Percentiles rank a stretch among this genome's conserved stretches.
Evolutionary conservation across 2,888 invertebrate species (phyloP).

Genomic region (Cerastis rubricosa): DNA sequence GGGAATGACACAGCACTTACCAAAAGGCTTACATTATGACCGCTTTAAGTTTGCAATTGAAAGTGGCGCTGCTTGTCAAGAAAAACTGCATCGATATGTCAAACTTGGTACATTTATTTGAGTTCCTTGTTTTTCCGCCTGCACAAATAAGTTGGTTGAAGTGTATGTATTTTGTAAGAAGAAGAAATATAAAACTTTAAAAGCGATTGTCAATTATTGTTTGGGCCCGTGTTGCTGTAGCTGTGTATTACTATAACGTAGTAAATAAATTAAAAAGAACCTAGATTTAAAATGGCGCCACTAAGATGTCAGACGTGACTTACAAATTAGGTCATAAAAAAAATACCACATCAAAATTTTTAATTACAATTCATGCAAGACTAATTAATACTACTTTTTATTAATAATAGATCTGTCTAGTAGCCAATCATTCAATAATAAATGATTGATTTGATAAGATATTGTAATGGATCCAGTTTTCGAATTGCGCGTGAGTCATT

Average conservation of each 20-base stretch:
- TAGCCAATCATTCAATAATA: conserved; percentile 34
- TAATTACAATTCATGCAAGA: conserved; percentile 16
- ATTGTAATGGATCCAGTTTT: conserved; percentile 51
- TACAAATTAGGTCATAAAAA: neutral
- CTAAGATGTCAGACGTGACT: conserved; percentile 15
- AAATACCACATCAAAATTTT: neutral
- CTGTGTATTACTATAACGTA: neutral
- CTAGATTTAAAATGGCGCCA: neutral
- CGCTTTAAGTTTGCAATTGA: too few relatives aligned
- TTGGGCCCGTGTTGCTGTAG: too few relatives aligned
- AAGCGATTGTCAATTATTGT: too few relatives aligned
- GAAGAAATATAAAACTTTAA: too few relatives aligned
- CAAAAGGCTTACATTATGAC: too few relatives aligned
- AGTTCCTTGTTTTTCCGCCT: neutral
- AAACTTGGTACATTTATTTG: neutral
- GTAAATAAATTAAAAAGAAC: neutral
- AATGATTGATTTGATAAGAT: conserved; percentile 44
- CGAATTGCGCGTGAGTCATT: conserved; percentile 45
- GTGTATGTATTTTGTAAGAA: neutral
- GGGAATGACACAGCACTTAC: too few relatives aligned
- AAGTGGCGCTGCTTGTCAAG: neutral
- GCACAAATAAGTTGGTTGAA: neutral
- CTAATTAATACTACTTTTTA: conserved; percentile 16
- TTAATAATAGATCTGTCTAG: conserved; percentile 43
- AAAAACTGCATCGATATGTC: neutral